A percentile compares a stretch with the other conserved stretches of the same genome.
Evolutionary conservation across 2,113 vertebrate species (phyloP).

Genomic region (Lamprologus callipterus): DNA sequence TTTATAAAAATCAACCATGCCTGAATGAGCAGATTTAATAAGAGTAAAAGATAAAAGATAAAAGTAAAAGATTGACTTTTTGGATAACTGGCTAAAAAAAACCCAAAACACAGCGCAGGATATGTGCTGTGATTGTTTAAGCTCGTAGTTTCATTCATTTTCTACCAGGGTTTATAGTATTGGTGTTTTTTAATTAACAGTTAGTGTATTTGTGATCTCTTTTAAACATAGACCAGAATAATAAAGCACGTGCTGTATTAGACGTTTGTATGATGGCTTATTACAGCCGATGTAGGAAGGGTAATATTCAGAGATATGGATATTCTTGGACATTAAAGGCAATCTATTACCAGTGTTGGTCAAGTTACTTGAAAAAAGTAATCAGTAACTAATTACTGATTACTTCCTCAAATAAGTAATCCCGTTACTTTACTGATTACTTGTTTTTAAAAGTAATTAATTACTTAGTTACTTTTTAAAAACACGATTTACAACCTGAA

Average conservation of each 20-base stretch:
- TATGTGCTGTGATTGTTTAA: neutral
- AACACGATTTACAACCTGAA: too few relatives aligned
- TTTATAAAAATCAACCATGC: neutral
- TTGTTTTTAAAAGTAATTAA: too few relatives aligned
- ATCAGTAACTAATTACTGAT: too few relatives aligned
- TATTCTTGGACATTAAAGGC: neutral
- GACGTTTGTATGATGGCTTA: neutral
- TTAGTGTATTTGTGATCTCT: fast-evolving
- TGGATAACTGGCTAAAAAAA: neutral
- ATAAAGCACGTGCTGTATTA: neutral
- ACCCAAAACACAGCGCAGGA: fast-evolving
- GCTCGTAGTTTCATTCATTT: neutral
- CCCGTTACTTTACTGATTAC: too few relatives aligned
- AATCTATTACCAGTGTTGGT: neutral
- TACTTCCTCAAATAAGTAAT: too few relatives aligned
- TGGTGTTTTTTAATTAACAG: neutral
- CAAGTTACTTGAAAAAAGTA: too few relatives aligned
- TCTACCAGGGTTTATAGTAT: neutral
- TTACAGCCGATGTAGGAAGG: neutral
- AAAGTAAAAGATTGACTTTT: neutral
- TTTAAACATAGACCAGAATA: neutral
- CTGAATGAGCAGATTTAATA: neutral
- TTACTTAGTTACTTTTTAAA: too few relatives aligned
- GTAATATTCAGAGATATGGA: neutral
- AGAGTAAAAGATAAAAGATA: neutral